Evolutionary conservation across 1,140 invertebrate genomes (phyloP).

Genomic region (Wiebesia pumilae): DNA sequence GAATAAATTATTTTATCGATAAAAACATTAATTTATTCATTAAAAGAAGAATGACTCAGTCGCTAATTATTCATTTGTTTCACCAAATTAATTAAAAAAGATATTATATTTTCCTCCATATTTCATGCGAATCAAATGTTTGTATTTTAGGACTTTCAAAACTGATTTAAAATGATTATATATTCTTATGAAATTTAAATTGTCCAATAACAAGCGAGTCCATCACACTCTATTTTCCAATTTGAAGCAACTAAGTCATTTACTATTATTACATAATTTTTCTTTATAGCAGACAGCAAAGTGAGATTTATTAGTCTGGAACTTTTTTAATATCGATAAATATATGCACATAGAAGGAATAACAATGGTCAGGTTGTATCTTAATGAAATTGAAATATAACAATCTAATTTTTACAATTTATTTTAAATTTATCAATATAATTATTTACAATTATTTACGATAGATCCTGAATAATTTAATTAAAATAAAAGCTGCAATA

Average conservation of each 20-base stretch:
- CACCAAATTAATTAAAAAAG: too few relatives aligned
- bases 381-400: neutral
- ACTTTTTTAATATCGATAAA: neutral
- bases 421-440: too few relatives aligned
- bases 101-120: neutral
- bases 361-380: neutral
- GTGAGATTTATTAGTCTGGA: constrained; percentile 21
- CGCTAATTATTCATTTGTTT: too few relatives aligned
- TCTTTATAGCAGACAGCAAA: neutral
- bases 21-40: too few relatives aligned
- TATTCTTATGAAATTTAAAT: constrained; percentile 22
- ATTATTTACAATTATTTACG: too few relatives aligned
- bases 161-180: neutral
- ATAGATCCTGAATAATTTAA: neutral
- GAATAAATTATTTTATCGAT: too few relatives aligned
- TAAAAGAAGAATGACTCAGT: too few relatives aligned
- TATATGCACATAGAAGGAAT: neutral
- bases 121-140: neutral
- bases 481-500: neutral
- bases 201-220: neutral
- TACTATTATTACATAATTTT: constrained; percentile 33
- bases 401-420: too few relatives aligned
- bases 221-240: constrained; percentile 29
- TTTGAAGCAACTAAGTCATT: constrained; percentile 3
- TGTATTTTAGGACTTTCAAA: neutral